A percentile compares a stretch with the other conserved stretches of the same genome.
phyloP scores from a whole-genome alignment of 2,113 vertebrate genomes.

The Emberiza fucata region DNA sequence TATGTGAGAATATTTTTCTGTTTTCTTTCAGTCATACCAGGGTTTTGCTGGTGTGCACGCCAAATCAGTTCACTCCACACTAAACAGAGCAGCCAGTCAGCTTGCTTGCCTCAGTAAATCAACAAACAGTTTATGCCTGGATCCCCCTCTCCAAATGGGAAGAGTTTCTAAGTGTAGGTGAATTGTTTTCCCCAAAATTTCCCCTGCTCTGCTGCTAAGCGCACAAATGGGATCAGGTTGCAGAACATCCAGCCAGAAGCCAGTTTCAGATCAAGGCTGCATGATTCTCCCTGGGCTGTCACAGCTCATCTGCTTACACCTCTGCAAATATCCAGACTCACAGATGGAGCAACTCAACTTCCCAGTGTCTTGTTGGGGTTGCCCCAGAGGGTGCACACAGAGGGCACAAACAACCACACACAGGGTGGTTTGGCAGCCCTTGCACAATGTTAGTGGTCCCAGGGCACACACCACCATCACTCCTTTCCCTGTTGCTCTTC shows the following conservation, averaged over 20 bases:
- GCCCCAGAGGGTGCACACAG: background rate
- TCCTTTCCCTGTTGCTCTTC: background rate
- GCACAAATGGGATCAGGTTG: background rate
- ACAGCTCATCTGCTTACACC: background rate
- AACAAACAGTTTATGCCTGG: background rate
- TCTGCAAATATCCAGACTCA: background rate
- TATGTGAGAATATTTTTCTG: background rate
- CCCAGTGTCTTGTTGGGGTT: background rate
- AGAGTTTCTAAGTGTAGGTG: background rate
- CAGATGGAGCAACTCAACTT: background rate
- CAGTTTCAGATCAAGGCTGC: background rate
- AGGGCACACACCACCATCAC: accelerated
- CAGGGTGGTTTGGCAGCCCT: background rate
- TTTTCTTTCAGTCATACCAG: background rate
- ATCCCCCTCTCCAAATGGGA: background rate
- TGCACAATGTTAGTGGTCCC: no score
- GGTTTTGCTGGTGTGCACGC: background rate
- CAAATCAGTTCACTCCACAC: background rate
- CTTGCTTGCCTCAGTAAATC: background rate
- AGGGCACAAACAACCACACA: no score
- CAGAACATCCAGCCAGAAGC: background rate
- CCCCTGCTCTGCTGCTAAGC: background rate
- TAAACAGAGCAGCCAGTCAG: background rate
- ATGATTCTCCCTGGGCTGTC: background rate
- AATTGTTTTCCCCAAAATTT: background rate